Base-by-base conservation (phyloP, 2,888 invertebrate species). In the Ennomos erosarius region DNA sequence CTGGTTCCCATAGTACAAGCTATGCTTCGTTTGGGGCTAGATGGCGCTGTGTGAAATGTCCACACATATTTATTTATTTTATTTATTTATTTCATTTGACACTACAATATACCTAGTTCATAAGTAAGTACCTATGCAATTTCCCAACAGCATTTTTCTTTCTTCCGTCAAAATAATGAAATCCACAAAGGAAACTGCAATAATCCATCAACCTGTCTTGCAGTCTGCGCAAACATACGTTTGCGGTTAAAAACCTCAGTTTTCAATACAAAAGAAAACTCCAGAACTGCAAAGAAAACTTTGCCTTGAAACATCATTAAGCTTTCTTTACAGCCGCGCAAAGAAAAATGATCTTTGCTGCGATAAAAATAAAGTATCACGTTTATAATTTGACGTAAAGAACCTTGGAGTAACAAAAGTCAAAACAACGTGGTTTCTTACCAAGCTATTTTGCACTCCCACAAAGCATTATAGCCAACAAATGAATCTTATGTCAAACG, bases 171-270 rank as follows among this genome's bases (percentile, higher is more conserved):
- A 68, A 59, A 49, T 73, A 85, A 84, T 81, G 78, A 82, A 84
- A 82, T 79, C 80, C 75, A 78, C 75, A 68, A 69, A 75, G 75
- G 72, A 67, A 65, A 62, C 75, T 75, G 76, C 77, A 75, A 74
- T 70, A 74, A 88, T 89, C 84, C 80, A 88, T 89, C 87, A 88
- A 69, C 47, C 79, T 86, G 87, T 87, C 88, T 34, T 69, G 61
- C 74, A 67, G 71, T 74, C 75, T 74, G 65, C 66, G 73, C 85
- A 65, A 84, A 78, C 59, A 73, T 81, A 72, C 38, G 11, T 65
- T 67, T 84, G 47, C 83, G 67, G 62, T 58, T 12, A 58, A 26
- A 63, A 50, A 62, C 48, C 43, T 37, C 39, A 48, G 53, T 47
- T 38, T 57, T 37, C 56, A 44, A 43, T 62, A 55, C 43, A 52